Evolutionary conservation across 2,888 invertebrate species (phyloP).

Genomic region (Ormyrus nitidulus): DNA sequence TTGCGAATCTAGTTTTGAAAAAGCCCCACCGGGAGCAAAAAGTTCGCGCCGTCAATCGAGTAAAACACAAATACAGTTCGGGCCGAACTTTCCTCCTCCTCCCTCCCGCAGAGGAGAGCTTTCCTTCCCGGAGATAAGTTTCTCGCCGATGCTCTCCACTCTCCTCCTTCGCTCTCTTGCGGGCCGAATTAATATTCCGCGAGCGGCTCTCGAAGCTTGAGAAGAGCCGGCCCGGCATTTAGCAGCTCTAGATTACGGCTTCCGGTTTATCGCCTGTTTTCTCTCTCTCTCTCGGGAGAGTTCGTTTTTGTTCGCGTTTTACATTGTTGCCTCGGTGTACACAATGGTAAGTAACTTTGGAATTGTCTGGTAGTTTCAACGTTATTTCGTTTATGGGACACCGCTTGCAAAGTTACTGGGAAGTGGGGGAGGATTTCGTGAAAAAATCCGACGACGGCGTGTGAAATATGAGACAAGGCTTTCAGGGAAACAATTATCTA

Average conservation of each 20-base stretch:
- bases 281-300: not conserved
- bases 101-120: not conserved
- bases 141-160: too few species aligned
- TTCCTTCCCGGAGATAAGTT: not conserved
- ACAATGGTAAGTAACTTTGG: not conserved
- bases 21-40: not conserved
- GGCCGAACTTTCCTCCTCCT: not conserved
- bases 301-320: too few species aligned
- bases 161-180: not conserved
- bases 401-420: not conserved
- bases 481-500: too few species aligned
- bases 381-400: not conserved
- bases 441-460: too few species aligned
- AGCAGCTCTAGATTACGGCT: conserved; percentile 21
- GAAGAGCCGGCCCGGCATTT: not conserved
- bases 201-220: not conserved
- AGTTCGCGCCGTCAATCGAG: not conserved
- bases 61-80: conserved; percentile 16
- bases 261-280: conserved; percentile 22
- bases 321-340: too few species aligned
- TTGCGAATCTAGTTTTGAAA: conserved; percentile 1
- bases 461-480: too few species aligned
- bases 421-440: too few species aligned
- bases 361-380: conserved; percentile 25
- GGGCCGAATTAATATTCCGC: conserved; percentile 30